These are phyloP conservation scores for Sitobion miscanthi DNA, from an alignment of 1,140 invertebrate species.

Conservation along the genomic window DNA sequence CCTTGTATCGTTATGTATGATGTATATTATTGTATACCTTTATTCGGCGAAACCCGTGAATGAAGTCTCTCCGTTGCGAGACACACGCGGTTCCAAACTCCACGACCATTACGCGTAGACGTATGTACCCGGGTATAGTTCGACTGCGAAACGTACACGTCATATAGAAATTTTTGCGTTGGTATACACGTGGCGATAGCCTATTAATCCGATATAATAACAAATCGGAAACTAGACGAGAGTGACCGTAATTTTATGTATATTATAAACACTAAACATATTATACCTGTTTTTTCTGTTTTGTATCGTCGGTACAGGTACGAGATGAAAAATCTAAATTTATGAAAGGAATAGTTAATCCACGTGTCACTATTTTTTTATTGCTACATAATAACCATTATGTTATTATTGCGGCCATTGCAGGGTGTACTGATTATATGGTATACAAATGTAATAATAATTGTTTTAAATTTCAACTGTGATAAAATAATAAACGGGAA, in stretches of 20 bases:
- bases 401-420: neutral
- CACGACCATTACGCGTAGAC: too few relatives aligned
- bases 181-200: neutral
- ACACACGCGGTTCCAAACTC: neutral
- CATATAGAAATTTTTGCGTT: neutral
- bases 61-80: conserved; percentile 30
- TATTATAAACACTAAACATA: neutral
- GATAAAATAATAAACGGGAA: neutral
- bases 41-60: conserved; percentile 48
- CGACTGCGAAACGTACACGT: neutral
- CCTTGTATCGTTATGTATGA: neutral
- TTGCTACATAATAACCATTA: neutral
- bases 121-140: neutral
- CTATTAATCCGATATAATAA: neutral
- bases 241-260: neutral
- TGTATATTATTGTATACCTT: neutral
- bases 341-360: neutral
- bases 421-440: neutral
- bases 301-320: neutral
- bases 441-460: neutral
- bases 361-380: neutral
- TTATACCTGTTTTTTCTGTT: neutral
- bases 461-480: conserved; percentile 22
- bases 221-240: neutral
- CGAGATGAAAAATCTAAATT: neutral